Base-by-base conservation (phyloP, 2,113 vertebrate species). In the Cygnus atratus region DNA sequence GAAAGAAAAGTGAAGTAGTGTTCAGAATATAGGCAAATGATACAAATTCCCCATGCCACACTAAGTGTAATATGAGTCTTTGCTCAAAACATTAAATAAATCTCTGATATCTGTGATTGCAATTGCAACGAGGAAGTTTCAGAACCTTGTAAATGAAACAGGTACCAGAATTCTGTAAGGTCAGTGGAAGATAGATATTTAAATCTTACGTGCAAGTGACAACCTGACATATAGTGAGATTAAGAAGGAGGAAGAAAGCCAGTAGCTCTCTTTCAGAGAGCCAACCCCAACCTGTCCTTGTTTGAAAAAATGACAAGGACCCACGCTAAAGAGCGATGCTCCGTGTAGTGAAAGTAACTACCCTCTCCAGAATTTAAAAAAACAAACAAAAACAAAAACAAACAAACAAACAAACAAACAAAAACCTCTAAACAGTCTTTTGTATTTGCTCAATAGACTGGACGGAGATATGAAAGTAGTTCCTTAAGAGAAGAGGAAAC, bases 1-100 rank as follows among this genome's bases (percentile, higher is more conserved):
- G 98, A 61, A 96, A 95, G 16, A 94, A 33, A 95, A 88, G 70
- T 18, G 54, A 84, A 80, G 57, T 2, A 67, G 24, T 10, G 37
- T 62, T 62, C 52, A 85, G 46, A 79, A 73, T 17, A 76, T 12
- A 66, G 33, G 19, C 19, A 74, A 87, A 84, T 70, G 43, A 13
- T 48, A 18, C 20, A 73, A 82, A 33, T 7, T 83, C 15, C 28
- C 28, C 19, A 25, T 0, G 43, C 13, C 28, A 54, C 6, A 3
- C 18, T 41, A 73, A 11, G 11, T 78, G 15, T 58, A 28, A 76
- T 72, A 4, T 22, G n/a, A 82, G 39, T 78, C 19, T 75, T 80
- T 1, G 9, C 48, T 82, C 29, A 72, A 67, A 77, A 65, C 13
- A 48, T 39, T 3, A 3, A 29, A 63, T 41, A 39, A 46, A 74